Conservation (phyloP, 2,888 invertebrate genomes). For the Sarcophaga rosellei region DNA sequence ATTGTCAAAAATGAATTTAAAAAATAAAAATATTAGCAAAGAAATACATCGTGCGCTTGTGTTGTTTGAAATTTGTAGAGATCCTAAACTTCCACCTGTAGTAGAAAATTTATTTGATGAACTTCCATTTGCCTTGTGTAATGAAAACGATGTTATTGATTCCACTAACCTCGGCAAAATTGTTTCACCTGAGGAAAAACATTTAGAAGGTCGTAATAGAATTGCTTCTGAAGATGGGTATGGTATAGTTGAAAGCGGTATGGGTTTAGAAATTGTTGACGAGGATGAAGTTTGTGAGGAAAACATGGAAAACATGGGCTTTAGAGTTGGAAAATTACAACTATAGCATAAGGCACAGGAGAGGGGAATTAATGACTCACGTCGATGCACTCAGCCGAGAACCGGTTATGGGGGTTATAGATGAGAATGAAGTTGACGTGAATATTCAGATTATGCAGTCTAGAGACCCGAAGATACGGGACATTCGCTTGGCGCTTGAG, state of each 20-base stretch:
- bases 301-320: too few relatives aligned
- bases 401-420: too few relatives aligned
- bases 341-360: too few relatives aligned
- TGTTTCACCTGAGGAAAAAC: neutral
- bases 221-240: neutral
- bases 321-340: too few relatives aligned
- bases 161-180: neutral
- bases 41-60: neutral
- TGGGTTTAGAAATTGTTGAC: neutral
- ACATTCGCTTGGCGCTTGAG: neutral
- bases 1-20: neutral
- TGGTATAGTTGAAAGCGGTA: too few relatives aligned
- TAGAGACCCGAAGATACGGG: neutral
- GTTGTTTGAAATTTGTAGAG: neutral
- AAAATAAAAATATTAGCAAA: neutral
- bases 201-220: neutral
- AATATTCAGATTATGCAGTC: neutral
- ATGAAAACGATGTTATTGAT: neutral
- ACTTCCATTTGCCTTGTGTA: neutral
- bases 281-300: neutral
- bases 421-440: conserved; percentile 28
- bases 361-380: too few relatives aligned
- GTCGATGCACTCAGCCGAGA: too few relatives aligned
- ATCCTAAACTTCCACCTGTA: neutral
- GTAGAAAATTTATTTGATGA: neutral